Evolutionary conservation across 30 jellyfish, hydroid and myxozoan species (phyloP), one percentile per base, ranked within the genome.

Genomic region (Pelagia noctiluca): DNA sequence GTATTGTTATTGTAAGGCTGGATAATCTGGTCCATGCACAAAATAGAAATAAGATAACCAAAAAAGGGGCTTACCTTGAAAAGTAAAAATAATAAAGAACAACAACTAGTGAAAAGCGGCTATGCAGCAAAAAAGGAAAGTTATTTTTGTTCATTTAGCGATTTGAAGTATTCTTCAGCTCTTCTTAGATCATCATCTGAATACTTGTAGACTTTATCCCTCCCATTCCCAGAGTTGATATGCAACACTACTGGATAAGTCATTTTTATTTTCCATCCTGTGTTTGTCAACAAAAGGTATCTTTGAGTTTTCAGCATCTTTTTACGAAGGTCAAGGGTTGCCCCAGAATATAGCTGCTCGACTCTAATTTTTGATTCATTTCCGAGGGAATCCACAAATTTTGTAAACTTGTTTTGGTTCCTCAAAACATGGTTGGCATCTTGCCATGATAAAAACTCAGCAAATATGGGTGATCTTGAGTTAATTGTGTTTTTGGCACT

Each of bases 381-480:
- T 29, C 80, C 80, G 22, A 47, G 4, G 4, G 80, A 67, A 67
- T 67, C 80, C 16, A 10, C 35, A 47, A 67, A 67, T 67, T 32
- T 67, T 67, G 80, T 2, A 47, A 67, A 22, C 80, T 26, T 67
- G 62, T 67, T 47, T 23, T 28, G 80, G 16, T 67, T 67, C 80
- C 62, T 13, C 35, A 67, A 37, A 3, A 67, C 80, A 67, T 67
- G 63, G 80, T 67, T 67, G 62, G 80, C 80, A 67, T 67, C 80
- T 47, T 67, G 80, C 63, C 80, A 67, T 67, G 80, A 42, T 42
- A 42, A 42, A 42, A 42, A 57, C 25, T 67, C 16, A 47, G 80
- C 63, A 67, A 67, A 67, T 42, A 42, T 42, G 57, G 80, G 80
- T 67, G 80, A 67, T 67, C 80, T 67, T 67, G 80, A 67, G 80